Base-by-base conservation (phyloP, 2,888 invertebrate genomes). In the Sialis lutaria region DNA sequence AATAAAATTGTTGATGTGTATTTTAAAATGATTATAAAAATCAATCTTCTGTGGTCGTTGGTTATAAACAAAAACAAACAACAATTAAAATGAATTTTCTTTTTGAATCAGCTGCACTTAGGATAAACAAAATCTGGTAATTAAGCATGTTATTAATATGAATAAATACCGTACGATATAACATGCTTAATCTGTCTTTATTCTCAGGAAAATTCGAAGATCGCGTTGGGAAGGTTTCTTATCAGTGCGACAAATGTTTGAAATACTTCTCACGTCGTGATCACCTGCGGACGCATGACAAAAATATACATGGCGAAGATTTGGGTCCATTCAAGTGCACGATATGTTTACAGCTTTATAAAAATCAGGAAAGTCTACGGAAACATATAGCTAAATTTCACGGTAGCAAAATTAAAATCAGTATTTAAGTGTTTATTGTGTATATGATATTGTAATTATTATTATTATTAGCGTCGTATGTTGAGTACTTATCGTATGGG, bases 361-460 rank as follows among this genome's bases (percentile, higher is more conserved):
- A 67, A 58, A 67, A 67, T 53, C 60, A 65, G 6, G 67, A 67
- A 51, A 67, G 67, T 56, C 56, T 67, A 33, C 56, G 67, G 46
- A 67, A 67, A 53, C 67, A 67, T 52, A 63, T 67, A 32, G 62
- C 67, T 35, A 67, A 67, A 52, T 67, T 65, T 57, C 67, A 67
- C 54, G 60, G 49, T 44, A 52, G 52, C 35, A 55, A 55, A 51
- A 44, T 52, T 33, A 40, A 46, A 34, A 22, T 22, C 22, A 22
- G 22, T 22, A 22, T 22, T 22, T 22, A 22, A 22, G 22, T 22
- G 22, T 22, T 22, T 22, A 22, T 22, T 22, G 4, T 22, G 22
- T 22, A 22, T 22, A 22, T 22, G 22, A 22, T 22, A 22, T 22
- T 22, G 22, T 22, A 22, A 22, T 22, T 22, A 22, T 22, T 22